Evolutionary conservation across 2,113 vertebrate genomes (phyloP), one percentile per base, ranked within the genome.

Genomic region (Chlamydotis undulata): DNA sequence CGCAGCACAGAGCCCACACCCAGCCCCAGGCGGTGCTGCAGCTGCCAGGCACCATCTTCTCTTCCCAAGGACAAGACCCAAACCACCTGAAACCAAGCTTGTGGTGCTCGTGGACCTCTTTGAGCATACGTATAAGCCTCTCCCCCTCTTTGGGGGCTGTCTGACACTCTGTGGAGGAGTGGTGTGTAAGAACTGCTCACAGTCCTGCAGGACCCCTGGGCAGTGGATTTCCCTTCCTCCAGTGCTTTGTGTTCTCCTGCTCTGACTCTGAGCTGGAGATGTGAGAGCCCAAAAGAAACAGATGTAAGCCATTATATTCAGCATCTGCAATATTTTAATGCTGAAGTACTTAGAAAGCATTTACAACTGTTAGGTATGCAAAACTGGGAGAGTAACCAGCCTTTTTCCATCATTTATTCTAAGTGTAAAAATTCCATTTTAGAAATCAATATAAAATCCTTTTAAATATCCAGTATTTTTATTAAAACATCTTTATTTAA

Each of bases 1-100:
- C 0, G 1, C 3, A 14, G 9, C 35, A 24, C 8, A 2, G 3
- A 83, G 45, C 23, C 37, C 23, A 5, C 0, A 0, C 35, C 55
- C 33, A 57, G n/a, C 22, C 45, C 24, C 29, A 19, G 33, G n/a
- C 14, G 9, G 7, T 39, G 47, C 71, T 0, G 0, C 26, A 4
- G 26, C 71, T 55, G 21, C 56, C 12, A 6, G 63, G n/a, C 43
- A 68, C 7, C 43, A 11, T 9, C 64, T 73, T 69, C 59, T 39
- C 26, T 74, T 87, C 63, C 59, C 28, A 29, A 35, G 43, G 24
- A 18, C 25, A 18, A 29, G 47, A 29, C 22, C 19, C 43, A 68
- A 49, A 52, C 31, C 41, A 31, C 15, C 35, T 37, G 59, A 35
- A 22, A 26, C n/a, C 25, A 31, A 24, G 10, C 59, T 6, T 37